These are phyloP conservation scores for Heteromormyrus szaboi DNA, from an alignment of 2,797 vertebrate genomes.

Conservation along the genomic window DNA sequence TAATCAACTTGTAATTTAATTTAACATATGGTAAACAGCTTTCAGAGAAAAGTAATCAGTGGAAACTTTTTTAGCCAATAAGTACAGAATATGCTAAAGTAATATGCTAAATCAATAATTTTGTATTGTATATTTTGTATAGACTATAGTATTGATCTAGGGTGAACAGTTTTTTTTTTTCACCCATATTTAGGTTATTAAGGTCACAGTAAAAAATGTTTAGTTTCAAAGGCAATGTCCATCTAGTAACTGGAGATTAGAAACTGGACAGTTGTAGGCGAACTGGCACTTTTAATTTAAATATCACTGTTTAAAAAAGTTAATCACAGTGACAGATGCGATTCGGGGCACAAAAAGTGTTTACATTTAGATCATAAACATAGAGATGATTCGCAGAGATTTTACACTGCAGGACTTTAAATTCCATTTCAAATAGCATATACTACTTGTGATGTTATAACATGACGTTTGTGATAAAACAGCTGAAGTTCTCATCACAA, in stretches of 20 bases:
- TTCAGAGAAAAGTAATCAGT: conserved; percentile 14
- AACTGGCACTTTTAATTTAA: neutral
- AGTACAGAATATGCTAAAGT: neutral
- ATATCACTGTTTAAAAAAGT: neutral
- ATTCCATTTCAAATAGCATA: neutral
- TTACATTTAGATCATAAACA: neutral
- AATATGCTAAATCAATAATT: conserved; percentile 32
- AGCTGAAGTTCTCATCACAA: neutral
- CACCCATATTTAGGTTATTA: neutral
- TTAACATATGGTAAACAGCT: conserved; percentile 34
- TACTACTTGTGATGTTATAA: neutral
- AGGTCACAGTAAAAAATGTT: neutral
- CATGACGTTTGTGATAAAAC: neutral
- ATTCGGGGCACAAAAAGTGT: neutral
- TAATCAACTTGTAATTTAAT: conserved; percentile 45
- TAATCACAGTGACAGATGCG: neutral
- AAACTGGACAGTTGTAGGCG: neutral
- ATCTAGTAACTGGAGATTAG: neutral
- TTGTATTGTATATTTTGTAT: neutral
- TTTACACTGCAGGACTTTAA: neutral
- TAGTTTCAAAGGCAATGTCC: neutral
- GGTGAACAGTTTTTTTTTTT: neutral
- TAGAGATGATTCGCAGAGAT: neutral
- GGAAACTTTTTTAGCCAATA: conserved; percentile 24
- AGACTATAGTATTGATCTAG: neutral